Base-by-base conservation (phyloP, 1,140 invertebrate genomes). In the Bombus consobrinus region DNA sequence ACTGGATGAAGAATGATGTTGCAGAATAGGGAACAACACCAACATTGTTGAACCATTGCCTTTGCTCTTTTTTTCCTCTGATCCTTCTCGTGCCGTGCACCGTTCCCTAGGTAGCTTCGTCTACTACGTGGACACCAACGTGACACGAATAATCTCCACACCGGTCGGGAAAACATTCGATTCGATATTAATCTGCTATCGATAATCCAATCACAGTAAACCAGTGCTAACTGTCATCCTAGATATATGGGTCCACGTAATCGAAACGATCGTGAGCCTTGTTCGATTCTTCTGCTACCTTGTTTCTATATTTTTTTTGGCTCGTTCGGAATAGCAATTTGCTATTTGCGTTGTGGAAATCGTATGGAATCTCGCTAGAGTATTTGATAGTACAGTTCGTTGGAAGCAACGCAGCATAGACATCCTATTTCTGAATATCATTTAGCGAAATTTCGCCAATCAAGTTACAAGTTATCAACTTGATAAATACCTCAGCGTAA, bases 1-100 rank as follows among this genome's bases (percentile, higher is more conserved):
- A 81, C 81, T 25, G 72, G 68, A 81, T 85, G 68, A 83, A 64
- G 75, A 85, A 84, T 89, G 87, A 89, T 88, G 81, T 72, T 87
- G 86, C 86, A 78, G 78, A 88, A 88, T 72, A 47, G 64, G 72
- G 72, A 83, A 75, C 81, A 83, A 83, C 59, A 75, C 81, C 12
- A 53, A 75, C 43, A 75, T 72, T 75, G 53, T 76, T 68, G 32
- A 76, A 76, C 66, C 43, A 25, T n/a, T 22, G 28, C 3, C 25
- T 41, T 22, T 34, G 18, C 12, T 8, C 47, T 32, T 28, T 53
- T 13, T 1, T n/a, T 3, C 15, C 5, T 68, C n/a, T 15, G 5
- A 22, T 73, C 18, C 22, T 41, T 43, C 25, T 3, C 32, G 22
- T 37, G 5, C 18, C 43, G 22, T 37, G 4, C 9, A 28, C 28